phyloP scores from a whole-genome alignment of 2,888 invertebrate species.

The Agonum fuliginosum region DNA sequence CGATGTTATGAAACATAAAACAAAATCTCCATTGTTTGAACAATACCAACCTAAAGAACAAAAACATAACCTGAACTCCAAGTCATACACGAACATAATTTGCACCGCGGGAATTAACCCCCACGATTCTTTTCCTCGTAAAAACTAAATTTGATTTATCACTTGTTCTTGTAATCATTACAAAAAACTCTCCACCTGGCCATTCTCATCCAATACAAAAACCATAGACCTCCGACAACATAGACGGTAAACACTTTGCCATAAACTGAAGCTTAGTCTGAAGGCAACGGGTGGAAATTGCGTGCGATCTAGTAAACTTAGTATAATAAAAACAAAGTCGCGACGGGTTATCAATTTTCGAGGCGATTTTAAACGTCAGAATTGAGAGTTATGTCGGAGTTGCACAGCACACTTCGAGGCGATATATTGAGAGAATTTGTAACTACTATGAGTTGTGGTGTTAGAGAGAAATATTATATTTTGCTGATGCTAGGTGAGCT shows the following conservation, averaged over 20 bases:
- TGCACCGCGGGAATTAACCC: constrained; percentile 7
- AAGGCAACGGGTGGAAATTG: not conserved
- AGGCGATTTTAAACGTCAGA: constrained; percentile 26
- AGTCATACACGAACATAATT: not conserved
- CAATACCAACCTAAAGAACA: too few species aligned
- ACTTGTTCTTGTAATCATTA: constrained; percentile 9
- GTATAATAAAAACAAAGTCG: constrained; percentile 24
- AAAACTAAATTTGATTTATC: constrained; percentile 21
- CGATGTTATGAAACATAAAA: too few species aligned
- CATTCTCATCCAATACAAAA: not conserved
- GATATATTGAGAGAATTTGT: constrained; percentile 39
- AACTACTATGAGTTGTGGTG: constrained; percentile 25
- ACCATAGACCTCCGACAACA: not conserved
- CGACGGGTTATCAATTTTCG: constrained; percentile 28
- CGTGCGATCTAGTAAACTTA: not conserved
- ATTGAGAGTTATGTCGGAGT: constrained; percentile 33
- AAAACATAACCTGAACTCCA: too few species aligned
- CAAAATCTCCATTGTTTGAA: too few species aligned
- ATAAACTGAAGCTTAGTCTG: not conserved
- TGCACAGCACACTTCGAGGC: constrained; percentile 16
- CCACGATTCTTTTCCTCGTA: not conserved
- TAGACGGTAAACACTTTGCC: not conserved
- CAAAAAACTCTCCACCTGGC: constrained; percentile 4
- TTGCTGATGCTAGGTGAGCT: not conserved
- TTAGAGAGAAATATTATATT: constrained; percentile 32